Evolutionary conservation across 2,113 vertebrate species (phyloP).

Genomic region (Phaethon lepturus): DNA sequence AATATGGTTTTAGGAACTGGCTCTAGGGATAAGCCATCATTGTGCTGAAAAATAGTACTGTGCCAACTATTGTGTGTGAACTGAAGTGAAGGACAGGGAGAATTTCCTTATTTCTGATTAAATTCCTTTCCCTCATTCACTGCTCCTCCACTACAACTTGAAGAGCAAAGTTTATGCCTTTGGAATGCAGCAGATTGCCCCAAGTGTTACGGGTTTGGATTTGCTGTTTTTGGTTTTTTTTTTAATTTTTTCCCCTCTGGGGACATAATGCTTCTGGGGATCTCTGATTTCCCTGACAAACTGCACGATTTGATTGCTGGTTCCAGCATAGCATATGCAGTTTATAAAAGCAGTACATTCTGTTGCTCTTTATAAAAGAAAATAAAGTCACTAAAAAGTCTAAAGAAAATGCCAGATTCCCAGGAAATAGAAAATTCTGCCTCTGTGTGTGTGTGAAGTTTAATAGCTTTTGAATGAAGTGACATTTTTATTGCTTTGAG

Average conservation of each 20-base stretch:
- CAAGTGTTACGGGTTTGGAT: not conserved
- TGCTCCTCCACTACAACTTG: not conserved
- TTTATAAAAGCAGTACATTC: not conserved
- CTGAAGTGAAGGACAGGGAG: not conserved
- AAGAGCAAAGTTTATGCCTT: slow-evolving; percentile 36
- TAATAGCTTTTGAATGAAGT: slow-evolving; percentile 12
- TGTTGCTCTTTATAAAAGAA: not conserved
- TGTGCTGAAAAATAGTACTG: not conserved
- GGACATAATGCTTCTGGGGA: not conserved
- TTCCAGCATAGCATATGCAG: not conserved
- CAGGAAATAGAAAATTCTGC: not conserved
- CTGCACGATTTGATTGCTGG: not conserved
- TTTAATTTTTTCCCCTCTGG: not conserved
- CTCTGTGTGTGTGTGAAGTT: not conserved
- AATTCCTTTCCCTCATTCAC: slow-evolving; percentile 7
- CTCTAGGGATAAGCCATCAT: not conserved
- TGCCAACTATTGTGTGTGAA: not conserved
- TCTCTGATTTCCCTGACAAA: slow-evolving; percentile 37
- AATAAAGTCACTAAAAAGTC: not conserved
- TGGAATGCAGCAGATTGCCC: slow-evolving; percentile 30
- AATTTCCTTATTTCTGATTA: not conserved
- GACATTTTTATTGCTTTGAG: slow-evolving; percentile 55
- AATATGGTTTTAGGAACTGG: not conserved
- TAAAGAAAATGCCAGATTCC: not conserved
- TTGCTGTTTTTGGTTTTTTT: not conserved